These are phyloP conservation scores for Hirtodrosophila duncani DNA, from an alignment of 2,888 invertebrate genomes.

Conservation along the genomic window DNA sequence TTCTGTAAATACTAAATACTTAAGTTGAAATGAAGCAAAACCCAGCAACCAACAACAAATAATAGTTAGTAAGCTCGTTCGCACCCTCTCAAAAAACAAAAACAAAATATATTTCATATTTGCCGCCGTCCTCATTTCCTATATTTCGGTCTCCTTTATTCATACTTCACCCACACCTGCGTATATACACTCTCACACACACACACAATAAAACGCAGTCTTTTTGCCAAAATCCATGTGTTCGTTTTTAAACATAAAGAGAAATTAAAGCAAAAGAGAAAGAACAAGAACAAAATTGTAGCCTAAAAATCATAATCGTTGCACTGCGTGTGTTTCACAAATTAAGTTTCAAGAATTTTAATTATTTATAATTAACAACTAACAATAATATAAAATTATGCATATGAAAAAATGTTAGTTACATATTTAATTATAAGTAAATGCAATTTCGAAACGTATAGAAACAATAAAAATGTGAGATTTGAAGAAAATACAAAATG, in stretches of 20 bases:
- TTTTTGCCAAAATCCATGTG: conserved; percentile 64
- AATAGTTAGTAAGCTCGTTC: conserved; percentile 54
- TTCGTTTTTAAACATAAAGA: conserved; percentile 51
- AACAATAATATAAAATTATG: conserved; percentile 45
- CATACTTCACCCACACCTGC: neutral
- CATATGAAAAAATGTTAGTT: conserved; percentile 54
- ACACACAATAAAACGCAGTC: conserved; percentile 8
- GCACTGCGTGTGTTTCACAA: conserved; percentile 47
- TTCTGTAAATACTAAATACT: conserved; percentile 66
- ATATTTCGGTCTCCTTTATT: neutral
- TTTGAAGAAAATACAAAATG: conserved; percentile 46
- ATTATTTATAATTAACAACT: conserved; percentile 52
- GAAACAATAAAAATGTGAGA: conserved; percentile 70
- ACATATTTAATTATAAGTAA: conserved; percentile 65
- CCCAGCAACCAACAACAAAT: conserved; percentile 44
- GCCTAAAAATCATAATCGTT: conserved; percentile 22
- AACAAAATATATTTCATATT: conserved; percentile 8
- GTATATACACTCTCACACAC: neutral
- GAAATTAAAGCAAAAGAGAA: conserved; percentile 2
- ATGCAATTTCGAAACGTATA: conserved; percentile 69
- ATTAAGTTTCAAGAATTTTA: conserved; percentile 60
- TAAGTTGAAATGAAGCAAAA: conserved; percentile 41
- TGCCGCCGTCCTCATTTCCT: conserved; percentile 23
- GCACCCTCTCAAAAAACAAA: conserved; percentile 20
- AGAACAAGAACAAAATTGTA: conserved; percentile 2